Conservation (phyloP, 2,888 invertebrate species). For the Fragum whitleyi region DNA sequence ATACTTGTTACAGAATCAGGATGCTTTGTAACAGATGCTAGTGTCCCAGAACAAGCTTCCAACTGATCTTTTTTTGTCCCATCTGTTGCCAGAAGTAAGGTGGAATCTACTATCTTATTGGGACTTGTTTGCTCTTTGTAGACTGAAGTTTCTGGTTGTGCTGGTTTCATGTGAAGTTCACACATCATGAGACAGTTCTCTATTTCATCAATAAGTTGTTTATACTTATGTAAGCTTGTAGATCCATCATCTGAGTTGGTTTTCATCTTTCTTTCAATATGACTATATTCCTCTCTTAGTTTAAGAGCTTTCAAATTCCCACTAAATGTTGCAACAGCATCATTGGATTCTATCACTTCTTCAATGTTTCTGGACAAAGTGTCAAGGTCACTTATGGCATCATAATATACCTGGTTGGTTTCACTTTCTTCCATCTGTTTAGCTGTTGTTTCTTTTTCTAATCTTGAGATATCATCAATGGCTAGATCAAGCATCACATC, state of each 20-base stretch:
- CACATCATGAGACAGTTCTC: background rate
- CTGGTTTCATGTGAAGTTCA: background rate
- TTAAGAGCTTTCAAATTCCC: slow-evolving; percentile 1
- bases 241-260: background rate
- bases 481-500: background rate
- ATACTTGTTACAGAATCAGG: background rate
- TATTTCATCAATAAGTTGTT: slow-evolving; percentile 12
- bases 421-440: background rate
- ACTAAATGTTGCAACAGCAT: slow-evolving; percentile 10
- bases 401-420: background rate
- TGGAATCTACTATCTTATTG: no score
- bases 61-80: background rate
- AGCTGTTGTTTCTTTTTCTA: background rate
- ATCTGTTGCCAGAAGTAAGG: background rate
- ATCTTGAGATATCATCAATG: background rate
- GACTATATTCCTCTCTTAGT: slow-evolving; percentile 7
- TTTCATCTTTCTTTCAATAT: background rate
- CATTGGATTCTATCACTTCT: slow-evolving; percentile 10
- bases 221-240: background rate
- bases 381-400: slow-evolving; percentile 10
- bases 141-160: background rate
- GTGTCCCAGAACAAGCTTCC: background rate
- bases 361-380: background rate
- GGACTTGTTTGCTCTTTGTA: background rate
- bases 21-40: background rate